Conservation (phyloP, 2,888 invertebrate species). For the Pandemis heparana region DNA sequence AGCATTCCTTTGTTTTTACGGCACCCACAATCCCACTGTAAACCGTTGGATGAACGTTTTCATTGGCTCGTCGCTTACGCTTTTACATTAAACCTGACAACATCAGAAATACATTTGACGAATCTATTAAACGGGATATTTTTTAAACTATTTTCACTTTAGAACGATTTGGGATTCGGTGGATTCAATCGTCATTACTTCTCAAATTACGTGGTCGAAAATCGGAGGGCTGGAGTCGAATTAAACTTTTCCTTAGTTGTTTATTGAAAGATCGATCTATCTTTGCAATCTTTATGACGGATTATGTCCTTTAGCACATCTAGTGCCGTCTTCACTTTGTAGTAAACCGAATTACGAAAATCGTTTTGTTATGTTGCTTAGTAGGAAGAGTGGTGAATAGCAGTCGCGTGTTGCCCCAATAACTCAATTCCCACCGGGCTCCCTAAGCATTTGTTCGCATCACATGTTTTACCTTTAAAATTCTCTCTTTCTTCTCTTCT, state of each 20-base stretch:
- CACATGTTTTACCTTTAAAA: too few species aligned
- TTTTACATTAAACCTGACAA: slow-evolving; percentile 30
- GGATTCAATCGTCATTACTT: neutral
- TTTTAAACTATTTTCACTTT: slow-evolving; percentile 1
- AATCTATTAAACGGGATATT: slow-evolving; percentile 31
- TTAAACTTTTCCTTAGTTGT: neutral
- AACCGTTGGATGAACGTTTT: slow-evolving; percentile 19
- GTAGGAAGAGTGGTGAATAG: too few species aligned
- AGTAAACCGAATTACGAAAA: too few species aligned
- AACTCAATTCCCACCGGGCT: too few species aligned
- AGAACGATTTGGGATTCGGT: neutral
- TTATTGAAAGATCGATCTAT: neutral
- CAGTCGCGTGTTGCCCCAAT: too few species aligned
- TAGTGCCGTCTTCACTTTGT: neutral
- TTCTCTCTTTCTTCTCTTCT: too few species aligned
- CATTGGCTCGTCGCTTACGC: slow-evolving; percentile 25
- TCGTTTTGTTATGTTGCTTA: too few species aligned
- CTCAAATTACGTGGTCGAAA: neutral
- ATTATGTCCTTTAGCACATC: neutral
- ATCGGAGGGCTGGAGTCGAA: neutral
- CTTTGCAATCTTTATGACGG: neutral
- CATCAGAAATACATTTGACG: slow-evolving; percentile 36
- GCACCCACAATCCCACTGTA: slow-evolving; percentile 5
- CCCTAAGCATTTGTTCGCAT: too few species aligned
- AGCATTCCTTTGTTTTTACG: neutral